Evolutionary conservation across 2,888 invertebrate species (phyloP).

Genomic region (Octonoba sinensis): DNA sequence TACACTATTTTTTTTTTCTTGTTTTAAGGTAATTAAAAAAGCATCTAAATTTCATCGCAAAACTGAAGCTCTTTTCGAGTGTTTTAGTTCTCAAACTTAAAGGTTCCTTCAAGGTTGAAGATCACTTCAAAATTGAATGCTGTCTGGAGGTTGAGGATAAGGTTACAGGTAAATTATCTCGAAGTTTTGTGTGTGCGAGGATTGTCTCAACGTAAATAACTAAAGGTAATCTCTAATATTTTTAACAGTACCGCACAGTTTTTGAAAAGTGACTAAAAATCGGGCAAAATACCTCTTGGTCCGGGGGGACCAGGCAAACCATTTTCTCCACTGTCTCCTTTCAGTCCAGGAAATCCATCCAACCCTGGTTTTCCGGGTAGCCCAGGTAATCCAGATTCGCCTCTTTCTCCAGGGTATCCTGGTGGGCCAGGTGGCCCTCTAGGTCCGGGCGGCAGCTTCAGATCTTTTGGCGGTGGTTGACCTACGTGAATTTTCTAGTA

Average conservation of each 20-base stretch:
- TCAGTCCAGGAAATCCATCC: slow-evolving; percentile 73
- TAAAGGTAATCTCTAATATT: background rate
- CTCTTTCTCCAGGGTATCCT: slow-evolving; percentile 74
- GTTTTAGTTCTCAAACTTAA: too few relatives aligned
- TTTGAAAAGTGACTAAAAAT: background rate
- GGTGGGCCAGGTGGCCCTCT: slow-evolving; percentile 70
- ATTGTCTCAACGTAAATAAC: too few relatives aligned
- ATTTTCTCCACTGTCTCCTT: slow-evolving; percentile 73
- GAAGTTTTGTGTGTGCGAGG: too few relatives aligned
- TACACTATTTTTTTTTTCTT: too few relatives aligned
- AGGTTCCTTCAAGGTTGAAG: too few relatives aligned
- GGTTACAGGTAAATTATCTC: too few relatives aligned
- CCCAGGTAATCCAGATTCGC: slow-evolving; percentile 71
- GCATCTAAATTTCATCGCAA: too few relatives aligned
- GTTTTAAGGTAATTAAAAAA: too few relatives aligned
- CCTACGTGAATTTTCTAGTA: too few relatives aligned
- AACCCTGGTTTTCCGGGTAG: slow-evolving; percentile 75
- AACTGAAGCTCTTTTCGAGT: too few relatives aligned
- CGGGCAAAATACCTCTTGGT: slow-evolving; percentile 73
- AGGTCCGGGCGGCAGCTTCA: slow-evolving; percentile 73
- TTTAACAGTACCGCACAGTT: background rate
- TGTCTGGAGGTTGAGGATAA: too few relatives aligned
- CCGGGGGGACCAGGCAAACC: slow-evolving; percentile 71
- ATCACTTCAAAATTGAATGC: too few relatives aligned
- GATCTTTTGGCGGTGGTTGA: slow-evolving; percentile 42